Percentiles rank a stretch among this genome's conserved stretches.
Conservation (phyloP, 2,797 vertebrate genomes). For the Hemibagrus guttatus region DNA sequence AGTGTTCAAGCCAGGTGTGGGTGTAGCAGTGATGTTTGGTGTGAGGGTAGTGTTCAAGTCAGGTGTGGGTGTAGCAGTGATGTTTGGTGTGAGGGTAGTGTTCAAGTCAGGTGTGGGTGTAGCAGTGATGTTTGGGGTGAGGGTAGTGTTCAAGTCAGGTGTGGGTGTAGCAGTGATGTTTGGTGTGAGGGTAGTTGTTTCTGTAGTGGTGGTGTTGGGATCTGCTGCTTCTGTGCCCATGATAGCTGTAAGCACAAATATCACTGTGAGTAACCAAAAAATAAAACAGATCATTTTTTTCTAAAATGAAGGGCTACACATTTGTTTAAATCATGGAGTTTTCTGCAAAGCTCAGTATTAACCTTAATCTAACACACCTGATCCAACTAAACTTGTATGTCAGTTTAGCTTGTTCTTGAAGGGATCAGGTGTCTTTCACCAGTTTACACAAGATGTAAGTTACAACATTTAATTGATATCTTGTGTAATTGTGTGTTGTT, state of each 20-base stretch:
- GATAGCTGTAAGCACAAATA: conserved; percentile 34
- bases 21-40: no score
- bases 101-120: no score
- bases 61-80: no score
- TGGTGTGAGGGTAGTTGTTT: neutral
- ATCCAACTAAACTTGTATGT: neutral
- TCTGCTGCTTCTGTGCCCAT: neutral
- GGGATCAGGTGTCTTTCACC: neutral
- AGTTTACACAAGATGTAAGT: neutral
- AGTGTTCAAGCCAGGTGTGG: no score
- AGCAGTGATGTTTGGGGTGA: no score
- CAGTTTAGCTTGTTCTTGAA: neutral
- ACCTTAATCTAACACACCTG: neutral
- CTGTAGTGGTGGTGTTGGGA: neutral
- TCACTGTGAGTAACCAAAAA: neutral
- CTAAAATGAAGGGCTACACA: neutral
- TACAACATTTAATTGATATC: neutral
- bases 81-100: no score
- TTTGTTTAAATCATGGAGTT: neutral
- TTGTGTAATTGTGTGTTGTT: neutral
- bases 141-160: no score
- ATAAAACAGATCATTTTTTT: neutral
- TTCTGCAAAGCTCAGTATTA: no score
- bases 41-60: no score
- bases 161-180: no score